Evolutionary conservation across 2,888 invertebrate species (phyloP).

Genomic region (Aricia artaxerxes): DNA sequence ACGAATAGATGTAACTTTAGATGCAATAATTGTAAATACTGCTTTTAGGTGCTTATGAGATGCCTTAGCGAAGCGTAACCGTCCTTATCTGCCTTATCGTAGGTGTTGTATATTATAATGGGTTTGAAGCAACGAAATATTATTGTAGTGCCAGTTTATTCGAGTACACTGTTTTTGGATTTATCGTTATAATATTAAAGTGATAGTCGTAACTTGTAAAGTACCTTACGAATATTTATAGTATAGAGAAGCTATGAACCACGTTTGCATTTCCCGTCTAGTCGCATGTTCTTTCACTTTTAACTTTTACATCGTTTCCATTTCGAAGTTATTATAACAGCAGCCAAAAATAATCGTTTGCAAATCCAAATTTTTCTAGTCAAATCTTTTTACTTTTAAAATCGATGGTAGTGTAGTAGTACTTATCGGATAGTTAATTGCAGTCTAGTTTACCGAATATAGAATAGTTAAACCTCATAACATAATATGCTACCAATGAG

Average conservation of each 20-base stretch:
- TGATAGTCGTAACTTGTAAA: conserved; percentile 31
- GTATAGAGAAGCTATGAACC: conserved; percentile 39
- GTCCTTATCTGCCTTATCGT: conserved; percentile 69
- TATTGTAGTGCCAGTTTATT: conserved; percentile 66
- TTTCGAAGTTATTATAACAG: conserved; percentile 55
- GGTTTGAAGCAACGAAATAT: conserved; percentile 66
- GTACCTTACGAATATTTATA: conserved; percentile 34
- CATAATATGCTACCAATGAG: conserved; percentile 63
- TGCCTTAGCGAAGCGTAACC: conserved; percentile 70
- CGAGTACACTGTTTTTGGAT: conserved; percentile 40
- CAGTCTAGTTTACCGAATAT: conserved; percentile 34
- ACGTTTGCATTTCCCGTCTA: conserved; percentile 61
- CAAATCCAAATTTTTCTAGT: conserved; percentile 78
- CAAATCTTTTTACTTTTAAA: conserved; percentile 58
- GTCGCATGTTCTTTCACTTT: conserved; percentile 53
- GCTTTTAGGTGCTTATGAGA: conserved; percentile 64
- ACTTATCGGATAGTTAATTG: conserved; percentile 36
- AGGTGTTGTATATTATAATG: conserved; percentile 52
- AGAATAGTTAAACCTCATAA: conserved; percentile 50
- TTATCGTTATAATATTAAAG: conserved; percentile 36
- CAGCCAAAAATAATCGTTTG: conserved; percentile 60
- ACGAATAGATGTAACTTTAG: conserved; percentile 50
- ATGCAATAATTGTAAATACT: conserved; percentile 35
- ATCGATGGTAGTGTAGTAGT: conserved; percentile 47
- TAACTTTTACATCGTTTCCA: conserved; percentile 43